A percentile compares a stretch with the other conserved stretches of the same genome.
These are phyloP conservation scores for Corythornis vintsioides DNA, from an alignment of 2,113 vertebrate species.

Conservation along the genomic window DNA sequence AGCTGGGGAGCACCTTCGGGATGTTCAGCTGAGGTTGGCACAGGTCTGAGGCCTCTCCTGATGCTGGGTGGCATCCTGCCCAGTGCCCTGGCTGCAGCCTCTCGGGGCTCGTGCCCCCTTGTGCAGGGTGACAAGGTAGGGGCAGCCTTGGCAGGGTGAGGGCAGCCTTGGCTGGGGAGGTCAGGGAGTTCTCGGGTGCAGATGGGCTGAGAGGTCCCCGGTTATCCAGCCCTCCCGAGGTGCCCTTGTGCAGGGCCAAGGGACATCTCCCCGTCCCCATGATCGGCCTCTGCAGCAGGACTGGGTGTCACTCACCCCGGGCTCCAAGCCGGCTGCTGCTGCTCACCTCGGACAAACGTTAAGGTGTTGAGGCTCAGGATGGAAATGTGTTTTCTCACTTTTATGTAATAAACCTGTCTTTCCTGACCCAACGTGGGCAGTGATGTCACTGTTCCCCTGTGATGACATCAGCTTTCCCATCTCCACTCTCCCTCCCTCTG, in stretches of 20 bases:
- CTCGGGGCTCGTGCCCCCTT: rapidly evolving
- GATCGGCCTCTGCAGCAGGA: no score
- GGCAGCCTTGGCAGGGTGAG: background rate
- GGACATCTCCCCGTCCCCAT: no score
- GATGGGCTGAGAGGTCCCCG: rapidly evolving
- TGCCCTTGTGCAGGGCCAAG: no score
- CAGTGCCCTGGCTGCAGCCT: rapidly evolving
- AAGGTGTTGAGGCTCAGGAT: background rate
- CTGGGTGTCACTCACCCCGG: rapidly evolving
- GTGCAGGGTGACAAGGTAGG: background rate
- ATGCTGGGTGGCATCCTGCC: rapidly evolving
- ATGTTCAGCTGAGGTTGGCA: background rate
- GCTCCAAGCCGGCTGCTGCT: rapidly evolving
- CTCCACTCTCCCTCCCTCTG: background rate
- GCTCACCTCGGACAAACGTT: background rate
- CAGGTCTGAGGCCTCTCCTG: rapidly evolving
- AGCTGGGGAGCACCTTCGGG: background rate
- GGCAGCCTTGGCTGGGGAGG: background rate
- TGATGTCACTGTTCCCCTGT: background rate
- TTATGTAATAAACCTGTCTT: background rate
- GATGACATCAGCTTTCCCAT: rapidly evolving
- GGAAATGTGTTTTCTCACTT: no score
- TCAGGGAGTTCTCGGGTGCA: rapidly evolving
- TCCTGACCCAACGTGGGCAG: background rate
- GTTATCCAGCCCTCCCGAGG: no score